A percentile compares a stretch with the other conserved stretches of the same genome.
Conservation (phyloP, 2,113 vertebrate genomes). For the Poicephalus meyeri region DNA sequence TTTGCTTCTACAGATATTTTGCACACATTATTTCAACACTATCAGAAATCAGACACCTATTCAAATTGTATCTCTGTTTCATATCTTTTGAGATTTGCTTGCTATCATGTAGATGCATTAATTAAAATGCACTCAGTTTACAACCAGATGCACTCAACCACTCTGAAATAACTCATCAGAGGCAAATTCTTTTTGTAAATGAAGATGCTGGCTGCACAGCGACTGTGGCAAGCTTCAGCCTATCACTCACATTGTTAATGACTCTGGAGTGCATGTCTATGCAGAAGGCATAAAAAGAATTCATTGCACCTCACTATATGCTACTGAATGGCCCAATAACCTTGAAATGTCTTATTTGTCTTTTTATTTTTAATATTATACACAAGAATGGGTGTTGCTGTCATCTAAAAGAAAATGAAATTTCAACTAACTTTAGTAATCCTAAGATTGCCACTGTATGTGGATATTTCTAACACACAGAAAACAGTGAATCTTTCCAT, state of each 20-base stretch:
- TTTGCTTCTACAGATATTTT: not conserved
- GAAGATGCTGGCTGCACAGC: not conserved
- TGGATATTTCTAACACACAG: not conserved
- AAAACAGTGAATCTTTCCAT: not conserved
- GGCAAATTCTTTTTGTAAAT: not conserved
- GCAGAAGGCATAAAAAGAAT: not conserved
- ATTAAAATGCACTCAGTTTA: conserved; percentile 14
- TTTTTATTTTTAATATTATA: not conserved
- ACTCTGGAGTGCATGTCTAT: not conserved
- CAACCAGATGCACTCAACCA: not conserved
- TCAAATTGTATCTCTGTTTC: not conserved
- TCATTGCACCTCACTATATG: not conserved
- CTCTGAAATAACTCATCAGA: not conserved
- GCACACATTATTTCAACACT: not conserved
- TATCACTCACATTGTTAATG: not conserved
- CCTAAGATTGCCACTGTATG: not conserved
- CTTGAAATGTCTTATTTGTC: not conserved
- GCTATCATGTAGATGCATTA: not conserved
- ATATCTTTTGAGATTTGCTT: not conserved
- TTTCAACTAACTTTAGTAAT: not conserved
- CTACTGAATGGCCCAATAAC: not conserved
- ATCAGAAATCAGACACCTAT: not conserved
- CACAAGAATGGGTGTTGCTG: not conserved
- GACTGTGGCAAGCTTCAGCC: not conserved
- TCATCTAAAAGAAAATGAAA: not conserved